Conservation (phyloP, 2,888 invertebrate species). For the Orchesellides sinensis region DNA sequence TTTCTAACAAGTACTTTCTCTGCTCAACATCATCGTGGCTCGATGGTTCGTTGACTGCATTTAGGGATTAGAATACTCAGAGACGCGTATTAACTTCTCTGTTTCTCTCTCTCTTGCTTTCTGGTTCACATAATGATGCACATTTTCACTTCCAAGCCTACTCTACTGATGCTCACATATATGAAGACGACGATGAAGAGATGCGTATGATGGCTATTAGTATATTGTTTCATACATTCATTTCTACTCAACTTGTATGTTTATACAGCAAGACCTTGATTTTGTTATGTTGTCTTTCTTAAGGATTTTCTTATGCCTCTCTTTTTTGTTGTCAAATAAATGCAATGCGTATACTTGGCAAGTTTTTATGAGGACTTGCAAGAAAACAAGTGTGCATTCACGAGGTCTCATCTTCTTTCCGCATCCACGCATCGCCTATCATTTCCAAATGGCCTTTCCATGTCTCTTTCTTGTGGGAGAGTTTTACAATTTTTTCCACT, state of each 20-base stretch:
- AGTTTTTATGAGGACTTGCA: neutral
- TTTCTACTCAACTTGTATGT: too few relatives aligned
- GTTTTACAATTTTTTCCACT: slow-evolving; percentile 64
- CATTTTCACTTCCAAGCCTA: slow-evolving; percentile 58
- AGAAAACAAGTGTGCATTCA: neutral
- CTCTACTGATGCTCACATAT: too few relatives aligned
- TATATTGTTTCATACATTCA: too few relatives aligned
- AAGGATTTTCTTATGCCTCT: slow-evolving; percentile 13
- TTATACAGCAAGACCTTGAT: slow-evolving; percentile 26
- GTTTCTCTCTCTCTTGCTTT: slow-evolving; percentile 32
- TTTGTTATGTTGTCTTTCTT: slow-evolving; percentile 41
- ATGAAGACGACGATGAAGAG: too few relatives aligned
- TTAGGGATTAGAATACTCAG: slow-evolving; percentile 63
- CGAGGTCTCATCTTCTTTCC: neutral
- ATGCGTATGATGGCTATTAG: too few relatives aligned
- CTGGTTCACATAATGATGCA: slow-evolving; percentile 44
- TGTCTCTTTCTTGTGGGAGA: slow-evolving; percentile 45
- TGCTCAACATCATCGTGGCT: slow-evolving; percentile 41
- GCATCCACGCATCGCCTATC: neutral
- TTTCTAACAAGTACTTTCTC: slow-evolving; percentile 42
- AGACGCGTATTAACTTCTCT: slow-evolving; percentile 60
- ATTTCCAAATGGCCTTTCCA: slow-evolving; percentile 61
- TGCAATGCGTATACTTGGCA: neutral
- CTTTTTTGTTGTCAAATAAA: slow-evolving; percentile 12
- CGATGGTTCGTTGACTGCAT: slow-evolving; percentile 62